Base-by-base conservation (phyloP, 2,113 vertebrate species). In the Gadus chalcogrammus region DNA sequence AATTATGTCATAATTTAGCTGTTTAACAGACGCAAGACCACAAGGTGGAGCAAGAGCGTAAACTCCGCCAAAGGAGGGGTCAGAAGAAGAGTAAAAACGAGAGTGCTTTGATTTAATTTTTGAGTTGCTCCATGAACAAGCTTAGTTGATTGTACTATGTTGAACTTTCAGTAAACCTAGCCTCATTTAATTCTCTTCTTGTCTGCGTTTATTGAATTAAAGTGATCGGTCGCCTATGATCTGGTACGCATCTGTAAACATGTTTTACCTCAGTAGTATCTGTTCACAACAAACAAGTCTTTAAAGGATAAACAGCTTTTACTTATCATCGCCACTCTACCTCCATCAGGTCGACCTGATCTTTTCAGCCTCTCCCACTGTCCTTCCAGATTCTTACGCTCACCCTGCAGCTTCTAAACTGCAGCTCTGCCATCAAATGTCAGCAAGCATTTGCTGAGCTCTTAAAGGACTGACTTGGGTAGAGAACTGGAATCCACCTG, bases 291-390 rank as follows among this genome's bases (percentile, higher is more conserved):
- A 62, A 20, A 20, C 20, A 24, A 31, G 3, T 64, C 27, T 35
- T 64, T 64, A n/a, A 24, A 64, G 24, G 62, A 17, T 15, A 27
- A 16, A 11, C 62, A 64, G 15, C 28, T 64, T 35, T 31, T 31
- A 16, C 17, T 64, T 5, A 31, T 16, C 15, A 64, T 35, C 18
- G 35, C 62, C 4, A 64, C 62, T 18, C 35, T 16, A 15, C 13
- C 13, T 12, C 3, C 3, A 24, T 16, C 62, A 16, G 4, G 15
- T 35, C 18, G 16, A 35, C 17, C n/a, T 27, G 68, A 75, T 61
- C 6, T 17, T 64, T 65, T 75, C 9, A 75, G 56, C 53, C n/a
- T 70, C 28, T 65, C 27, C 68, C 68, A 75, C n/a, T 75, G 73
- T 16, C 3, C 48, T 18, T 28, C 68, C 28, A 75, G 53, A 31